Base-by-base conservation (phyloP, 1,140 invertebrate genomes). In the Trachymyrmex septentrionalis region DNA sequence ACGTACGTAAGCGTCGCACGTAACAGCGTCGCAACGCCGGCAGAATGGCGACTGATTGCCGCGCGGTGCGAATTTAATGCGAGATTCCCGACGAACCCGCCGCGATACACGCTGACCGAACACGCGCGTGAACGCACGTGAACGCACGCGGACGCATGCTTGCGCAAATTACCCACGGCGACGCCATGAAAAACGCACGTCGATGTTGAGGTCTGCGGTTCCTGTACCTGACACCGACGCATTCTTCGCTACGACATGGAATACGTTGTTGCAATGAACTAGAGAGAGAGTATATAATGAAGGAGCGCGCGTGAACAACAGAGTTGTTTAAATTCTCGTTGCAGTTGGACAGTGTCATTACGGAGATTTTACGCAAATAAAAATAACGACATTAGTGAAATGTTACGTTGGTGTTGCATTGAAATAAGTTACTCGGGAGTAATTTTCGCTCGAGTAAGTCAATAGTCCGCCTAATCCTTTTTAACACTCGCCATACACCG, bases 1-100 rank as follows among this genome's bases (percentile, higher is more conserved):
- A 91, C 87, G 89, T 87, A 91, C 64, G 91, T 91, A 92, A 92
- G 91, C 92, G 86, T 61, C 82, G 91, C 92, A 92, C 92, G 92
- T 92, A 92, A 87, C 88, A 84, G 86, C 84, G 66, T 85, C 87
- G 85, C 90, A 92, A 90, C 90, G 88, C 71, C 78, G 69, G 53
- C 64, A 92, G 91, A 92, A 92, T 92, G 88, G 92, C 88, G 87
- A 88, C 92, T 92, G 92, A 92, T 92, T 92, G 91, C 90, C 86
- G 90, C 78, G 86, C 86, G 64, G 89, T 78, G 89, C 75, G 89
- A 90, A 92, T 90, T 92, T 91, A 86, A 91, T 86, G 86, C 87
- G 82, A 80, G 78, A 91, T 91, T 92, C 89, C 85, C 80, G 57
- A 10, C 75, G 63, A 91, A 90, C 77, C 86, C 88, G 14, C 66